Base-by-base conservation (phyloP, 1,140 invertebrate species). In the Tetraneura akinire region DNA sequence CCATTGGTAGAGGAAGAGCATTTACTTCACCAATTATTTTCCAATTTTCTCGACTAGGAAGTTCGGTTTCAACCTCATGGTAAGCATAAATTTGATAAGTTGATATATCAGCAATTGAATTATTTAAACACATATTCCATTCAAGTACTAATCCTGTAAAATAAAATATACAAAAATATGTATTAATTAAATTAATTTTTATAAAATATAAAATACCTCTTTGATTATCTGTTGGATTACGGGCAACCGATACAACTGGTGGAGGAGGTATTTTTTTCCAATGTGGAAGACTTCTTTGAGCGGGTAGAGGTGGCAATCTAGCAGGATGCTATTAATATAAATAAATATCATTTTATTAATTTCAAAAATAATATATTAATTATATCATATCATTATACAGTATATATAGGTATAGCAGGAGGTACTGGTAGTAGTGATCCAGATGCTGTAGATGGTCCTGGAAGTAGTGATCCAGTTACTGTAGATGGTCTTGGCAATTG, bases 11-110 rank as follows among this genome's bases (percentile, higher is more conserved):
- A 16, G 94, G 92, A 81, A 98, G 86, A 8, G 96, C 95, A 86
- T 96, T 94, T 0, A 98, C 94, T 86, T 97, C 94, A 18, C 96
- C 96, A 73, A 98, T 94, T 90, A 96, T 96, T 81, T 95, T 94
- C 96, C 96, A 98, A 11, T 93, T 87, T n/a, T 89, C 86, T 16
- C 91, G 89, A 83, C 84, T 90, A 5, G 92, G 91, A 23, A 88
- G 86, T n/a, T 80, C 80, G 8, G 86, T 83, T 0, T 91, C 90
- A 4, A 5, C 6, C 87, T 97, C 95, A 86, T 97, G 95, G 85
- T 97, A 98, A 0, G 96, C 95, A 85, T 91, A 98, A 66, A 98
- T 88, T 86, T 98, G 95, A 87, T 97, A 98, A 84, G 91, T 94
- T 0, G 90, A 90, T 81, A 97, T 94, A 60, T 91, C 89, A 80